Percentiles rank a stretch among this genome's conserved stretches.
Conservation (phyloP, 2,113 vertebrate genomes). For the Dicaeum eximium region DNA sequence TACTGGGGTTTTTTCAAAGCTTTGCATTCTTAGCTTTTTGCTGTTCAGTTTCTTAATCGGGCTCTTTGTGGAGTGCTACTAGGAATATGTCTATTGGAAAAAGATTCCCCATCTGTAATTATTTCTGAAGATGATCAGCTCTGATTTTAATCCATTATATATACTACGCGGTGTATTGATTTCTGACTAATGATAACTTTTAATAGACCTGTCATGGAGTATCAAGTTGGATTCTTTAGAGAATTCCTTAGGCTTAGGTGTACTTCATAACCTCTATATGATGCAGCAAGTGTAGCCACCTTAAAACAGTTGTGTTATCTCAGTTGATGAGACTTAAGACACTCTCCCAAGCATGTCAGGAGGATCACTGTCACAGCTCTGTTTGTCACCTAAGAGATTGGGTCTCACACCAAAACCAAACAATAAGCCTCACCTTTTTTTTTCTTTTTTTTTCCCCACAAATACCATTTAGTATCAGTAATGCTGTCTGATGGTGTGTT, state of each 20-base stretch:
- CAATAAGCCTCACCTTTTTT: not conserved
- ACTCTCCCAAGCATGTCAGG: not conserved
- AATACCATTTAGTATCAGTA: not conserved
- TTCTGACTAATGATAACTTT: constrained; percentile 42
- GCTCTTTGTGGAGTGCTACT: not conserved
- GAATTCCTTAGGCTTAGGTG: constrained; percentile 1
- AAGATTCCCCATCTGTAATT: not conserved
- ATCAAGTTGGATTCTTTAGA: constrained; percentile 25
- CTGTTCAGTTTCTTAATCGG: not conserved
- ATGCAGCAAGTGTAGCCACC: not conserved
- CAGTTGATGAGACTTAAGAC: not conserved
- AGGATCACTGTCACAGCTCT: not conserved
- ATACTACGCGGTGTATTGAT: constrained; percentile 11
- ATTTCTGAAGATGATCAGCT: constrained; percentile 4
- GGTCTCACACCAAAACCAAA: not conserved
- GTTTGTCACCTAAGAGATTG: not conserved
- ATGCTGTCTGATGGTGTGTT: not conserved
- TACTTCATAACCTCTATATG: not conserved
- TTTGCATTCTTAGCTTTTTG: not conserved
- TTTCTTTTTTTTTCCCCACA: not conserved
- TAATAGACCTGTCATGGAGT: constrained; percentile 36
- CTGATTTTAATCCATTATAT: constrained; percentile 30
- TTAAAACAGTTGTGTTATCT: not conserved
- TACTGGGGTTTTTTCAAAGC: not conserved
- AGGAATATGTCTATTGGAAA: not conserved